Evolutionary conservation across 2,888 invertebrate species (phyloP), one percentile per base, ranked within the genome.

Genomic region (Drosophila phalerata): DNA sequence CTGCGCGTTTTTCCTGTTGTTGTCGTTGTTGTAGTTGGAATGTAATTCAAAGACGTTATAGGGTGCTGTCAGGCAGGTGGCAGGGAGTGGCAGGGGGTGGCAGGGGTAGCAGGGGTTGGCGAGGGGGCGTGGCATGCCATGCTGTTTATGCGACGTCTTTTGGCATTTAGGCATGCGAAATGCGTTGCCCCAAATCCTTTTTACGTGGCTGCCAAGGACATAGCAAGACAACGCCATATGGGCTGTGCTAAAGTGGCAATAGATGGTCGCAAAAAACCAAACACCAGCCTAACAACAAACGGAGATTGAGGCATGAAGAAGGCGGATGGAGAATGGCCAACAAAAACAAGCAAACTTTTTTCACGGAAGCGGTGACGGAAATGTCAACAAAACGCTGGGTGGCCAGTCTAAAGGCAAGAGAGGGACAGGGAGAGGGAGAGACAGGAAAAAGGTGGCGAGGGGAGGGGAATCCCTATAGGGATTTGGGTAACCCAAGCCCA

Each of bases 121-220:
- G 34, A 38, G 65, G 70, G 64, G 81, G 87, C 72, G 77, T 75
- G 79, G 73, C 85, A 57, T 65, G 73, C 68, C 69, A 85, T 2
- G 9, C 30, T 80, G 85, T 89, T 85, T 89, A 87, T 89, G 87
- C 79, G 77, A 86, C 77, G 82, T 88, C 82, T 88, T 85, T 81
- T 81, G 85, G 87, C 85, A 89, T 88, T 88, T 89, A 88, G 89
- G 86, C 84, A 89, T 85, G 75, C 56, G 52, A 49, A 51, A 49
- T 85, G 85, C 85, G 85, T 74, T 73, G 81, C 70, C 73, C 81
- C 73, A 85, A 85, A 89, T 85, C 88, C 89, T 87, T 85, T 85
- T 74, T 87, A 89, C 80, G 80, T 79, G 77, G 65, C 77, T 62
- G 61, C 73, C 88, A 88, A 79, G 85, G 80, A 89, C 80, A 85